phyloP scores from a whole-genome alignment of 2,797 vertebrate genomes.

The Chiroxiphia lanceolata region DNA sequence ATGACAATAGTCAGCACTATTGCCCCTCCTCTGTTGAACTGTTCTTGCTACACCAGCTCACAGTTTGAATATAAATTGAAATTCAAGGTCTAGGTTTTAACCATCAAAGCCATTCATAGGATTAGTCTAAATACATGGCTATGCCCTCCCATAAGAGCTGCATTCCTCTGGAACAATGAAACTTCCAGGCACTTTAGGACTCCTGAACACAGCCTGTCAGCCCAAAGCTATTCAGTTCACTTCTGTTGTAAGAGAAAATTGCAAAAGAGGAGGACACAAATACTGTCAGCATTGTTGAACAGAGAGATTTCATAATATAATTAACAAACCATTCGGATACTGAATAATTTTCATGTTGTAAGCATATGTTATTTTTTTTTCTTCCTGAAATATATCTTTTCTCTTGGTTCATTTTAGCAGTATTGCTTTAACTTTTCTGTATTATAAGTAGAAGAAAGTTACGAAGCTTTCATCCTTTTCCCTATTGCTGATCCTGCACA shows the following conservation, averaged over 20 bases:
- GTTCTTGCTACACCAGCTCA: neutral
- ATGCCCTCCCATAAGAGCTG: rapidly evolving
- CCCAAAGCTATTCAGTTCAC: neutral
- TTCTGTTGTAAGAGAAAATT: neutral
- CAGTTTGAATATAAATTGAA: neutral
- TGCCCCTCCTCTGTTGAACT: neutral
- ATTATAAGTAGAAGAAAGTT: neutral
- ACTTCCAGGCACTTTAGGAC: neutral
- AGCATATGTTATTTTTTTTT: rapidly evolving
- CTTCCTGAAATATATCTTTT: neutral
- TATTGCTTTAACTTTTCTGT: neutral
- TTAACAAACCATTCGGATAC: neutral
- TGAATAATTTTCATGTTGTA: neutral
- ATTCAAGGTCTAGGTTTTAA: neutral
- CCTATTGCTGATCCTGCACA: neutral
- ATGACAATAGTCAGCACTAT: neutral
- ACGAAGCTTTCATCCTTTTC: neutral
- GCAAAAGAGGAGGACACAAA: neutral
- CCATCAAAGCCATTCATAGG: neutral
- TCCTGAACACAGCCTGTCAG: neutral
- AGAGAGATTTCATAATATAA: neutral
- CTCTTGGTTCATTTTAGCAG: neutral
- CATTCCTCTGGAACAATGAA: neutral
- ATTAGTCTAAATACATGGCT: neutral
- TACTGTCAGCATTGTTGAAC: neutral